Base-by-base conservation (phyloP, 2,797 vertebrate species). In the Austrolebias charrua region DNA sequence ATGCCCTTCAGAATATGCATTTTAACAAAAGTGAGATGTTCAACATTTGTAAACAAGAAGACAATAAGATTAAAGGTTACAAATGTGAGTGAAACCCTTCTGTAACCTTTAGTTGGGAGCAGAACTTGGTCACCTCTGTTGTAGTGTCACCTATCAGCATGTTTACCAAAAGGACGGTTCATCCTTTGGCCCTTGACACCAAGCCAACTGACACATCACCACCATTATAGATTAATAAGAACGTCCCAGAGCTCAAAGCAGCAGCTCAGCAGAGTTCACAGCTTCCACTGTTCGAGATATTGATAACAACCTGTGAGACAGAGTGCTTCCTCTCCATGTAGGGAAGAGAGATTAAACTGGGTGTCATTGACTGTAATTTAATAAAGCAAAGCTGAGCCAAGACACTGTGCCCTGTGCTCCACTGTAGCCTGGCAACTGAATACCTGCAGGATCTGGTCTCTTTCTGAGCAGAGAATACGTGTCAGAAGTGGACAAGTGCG, bases 391-490 rank as follows among this genome's bases (percentile, higher is more conserved):
- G 56, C 74, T 60, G 74, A 69, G 55, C 78, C 76, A 54, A 76
- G 67, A 40, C 47, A 24, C 72, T 53, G 63, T 35, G 56, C 57
- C 64, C 73, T 47, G 54, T 47, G 77, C 83, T 83, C 71, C 63
- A 29, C 78, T 47, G 86, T 87, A 90, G 75, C 90, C 82, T 78
- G 86, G 90, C 92, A 90, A 91, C 90, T 12, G 55, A 85, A 85
- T 12, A 62, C 81, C 86, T 80, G 79, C 82, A 81, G 77, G 90
- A 90, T 91, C 90, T 91, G 90, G 71, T 80, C 86, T 85, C 72
- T 67, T 76, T 81, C 81, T 78, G 73, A 75, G 76, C 60, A 66
- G 66, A 81, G 82, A 81, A 80, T 78, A 86, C 83, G 82, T 82
- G 89, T 91, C 88, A 84, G 57, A 77, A 84, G 82, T 72, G 76